Evolutionary conservation across 2,113 vertebrate genomes (phyloP).

Genomic region (Anguilla japonica): DNA sequence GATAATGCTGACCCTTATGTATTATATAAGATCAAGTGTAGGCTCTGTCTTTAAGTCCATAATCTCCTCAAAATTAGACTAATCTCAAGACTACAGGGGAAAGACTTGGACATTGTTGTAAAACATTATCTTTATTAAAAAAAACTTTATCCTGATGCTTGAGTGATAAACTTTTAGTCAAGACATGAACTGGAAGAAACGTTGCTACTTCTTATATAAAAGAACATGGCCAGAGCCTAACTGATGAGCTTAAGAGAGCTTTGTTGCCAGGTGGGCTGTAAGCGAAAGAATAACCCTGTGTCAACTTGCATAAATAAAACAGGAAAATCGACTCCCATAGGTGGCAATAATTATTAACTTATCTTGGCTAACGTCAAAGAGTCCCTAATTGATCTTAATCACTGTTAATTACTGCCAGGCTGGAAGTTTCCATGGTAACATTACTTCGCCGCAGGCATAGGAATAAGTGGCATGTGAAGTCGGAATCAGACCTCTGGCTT

Average conservation of each 20-base stretch:
- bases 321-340: constrained; percentile 9
- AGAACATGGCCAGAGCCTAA: not conserved
- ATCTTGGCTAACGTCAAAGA: constrained; percentile 28
- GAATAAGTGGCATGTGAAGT: not conserved
- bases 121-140: not conserved
- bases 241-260: not conserved
- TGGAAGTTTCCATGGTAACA: constrained; percentile 13
- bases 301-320: constrained; percentile 22
- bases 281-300: not conserved
- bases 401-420: constrained; percentile 29
- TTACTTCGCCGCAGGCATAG: not conserved
- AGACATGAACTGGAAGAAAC: not conserved
- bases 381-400: constrained; percentile 29
- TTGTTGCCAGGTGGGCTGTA: not conserved
- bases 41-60: not conserved
- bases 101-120: not conserved
- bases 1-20: not conserved
- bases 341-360: constrained; percentile 30
- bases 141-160: not conserved
- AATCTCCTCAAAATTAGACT: not conserved
- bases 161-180: not conserved
- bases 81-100: not conserved
- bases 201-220: not conserved
- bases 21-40: not conserved
- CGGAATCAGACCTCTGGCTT: not conserved